These are phyloP conservation scores for Himalopsyche kuldschensis DNA, from an alignment of 2,888 invertebrate genomes.

Conservation along the genomic window DNA sequence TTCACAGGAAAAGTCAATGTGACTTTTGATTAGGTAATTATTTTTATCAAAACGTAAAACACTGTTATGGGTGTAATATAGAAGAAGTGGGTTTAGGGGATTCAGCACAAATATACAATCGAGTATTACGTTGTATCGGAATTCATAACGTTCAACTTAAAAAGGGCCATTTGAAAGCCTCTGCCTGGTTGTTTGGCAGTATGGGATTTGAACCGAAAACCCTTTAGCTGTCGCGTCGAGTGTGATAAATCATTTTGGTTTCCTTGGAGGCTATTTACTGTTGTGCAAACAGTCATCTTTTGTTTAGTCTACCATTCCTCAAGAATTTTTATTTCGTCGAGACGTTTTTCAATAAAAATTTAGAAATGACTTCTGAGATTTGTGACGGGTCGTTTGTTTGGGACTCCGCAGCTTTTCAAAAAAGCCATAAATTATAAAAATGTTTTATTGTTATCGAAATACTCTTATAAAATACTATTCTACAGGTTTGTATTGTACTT, in stretches of 20 bases:
- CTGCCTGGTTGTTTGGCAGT: neutral
- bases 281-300: neutral
- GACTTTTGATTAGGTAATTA: no score
- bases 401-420: neutral
- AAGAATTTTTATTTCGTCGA: neutral
- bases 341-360: neutral
- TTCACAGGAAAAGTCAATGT: no score
- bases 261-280: neutral
- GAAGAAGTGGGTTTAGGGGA: no score
- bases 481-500: neutral
- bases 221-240: constrained; percentile 7
- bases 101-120: no score
- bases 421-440: neutral
- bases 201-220: constrained; percentile 7
- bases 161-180: neutral
- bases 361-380: neutral
- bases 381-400: neutral
- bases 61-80: no score
- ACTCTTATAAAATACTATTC: neutral
- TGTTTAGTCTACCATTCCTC: neutral
- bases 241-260: constrained; percentile 2
- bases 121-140: no score
- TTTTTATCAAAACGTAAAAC: no score
- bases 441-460: neutral
- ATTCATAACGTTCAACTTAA: no score